These are phyloP conservation scores for Cephus spinipes DNA, from an alignment of 2,888 invertebrate species.

Conservation along the genomic window DNA sequence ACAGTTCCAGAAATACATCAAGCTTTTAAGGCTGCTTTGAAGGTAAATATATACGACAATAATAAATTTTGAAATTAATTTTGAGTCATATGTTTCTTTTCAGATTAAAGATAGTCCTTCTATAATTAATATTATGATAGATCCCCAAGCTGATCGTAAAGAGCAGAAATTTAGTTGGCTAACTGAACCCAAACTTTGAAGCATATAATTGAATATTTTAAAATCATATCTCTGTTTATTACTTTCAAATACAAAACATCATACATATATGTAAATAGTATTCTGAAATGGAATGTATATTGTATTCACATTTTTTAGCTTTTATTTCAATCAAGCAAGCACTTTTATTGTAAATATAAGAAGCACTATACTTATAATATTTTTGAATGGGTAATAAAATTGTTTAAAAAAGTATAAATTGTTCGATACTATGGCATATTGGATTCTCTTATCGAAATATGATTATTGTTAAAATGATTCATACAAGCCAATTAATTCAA, in stretches of 20 bases:
- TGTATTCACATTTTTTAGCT: background rate
- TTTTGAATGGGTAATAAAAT: background rate
- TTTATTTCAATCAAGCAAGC: conserved; percentile 1
- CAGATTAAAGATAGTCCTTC: conserved; percentile 80
- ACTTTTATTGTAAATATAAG: background rate
- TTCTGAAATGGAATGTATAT: too few relatives aligned
- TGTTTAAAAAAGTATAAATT: background rate
- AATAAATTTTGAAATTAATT: conserved; percentile 6
- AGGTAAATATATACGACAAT: conserved; percentile 54
- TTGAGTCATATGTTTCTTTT: conserved; percentile 22
- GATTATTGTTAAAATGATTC: too few relatives aligned
- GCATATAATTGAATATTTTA: background rate
- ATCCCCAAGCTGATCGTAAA: conserved; percentile 89
- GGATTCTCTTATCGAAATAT: too few relatives aligned
- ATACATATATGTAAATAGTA: background rate
- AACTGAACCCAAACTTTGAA: conserved; percentile 88
- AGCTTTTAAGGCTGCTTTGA: conserved; percentile 77
- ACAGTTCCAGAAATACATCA: conserved; percentile 81
- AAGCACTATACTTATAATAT: background rate
- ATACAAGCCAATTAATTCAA: background rate
- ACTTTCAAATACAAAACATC: background rate
- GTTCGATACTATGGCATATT: background rate
- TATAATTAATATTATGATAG: conserved; percentile 92
- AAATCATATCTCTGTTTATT: background rate
- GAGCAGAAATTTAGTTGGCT: conserved; percentile 93